phyloP scores from a whole-genome alignment of 2,797 vertebrate genomes.

The Alca torda region DNA sequence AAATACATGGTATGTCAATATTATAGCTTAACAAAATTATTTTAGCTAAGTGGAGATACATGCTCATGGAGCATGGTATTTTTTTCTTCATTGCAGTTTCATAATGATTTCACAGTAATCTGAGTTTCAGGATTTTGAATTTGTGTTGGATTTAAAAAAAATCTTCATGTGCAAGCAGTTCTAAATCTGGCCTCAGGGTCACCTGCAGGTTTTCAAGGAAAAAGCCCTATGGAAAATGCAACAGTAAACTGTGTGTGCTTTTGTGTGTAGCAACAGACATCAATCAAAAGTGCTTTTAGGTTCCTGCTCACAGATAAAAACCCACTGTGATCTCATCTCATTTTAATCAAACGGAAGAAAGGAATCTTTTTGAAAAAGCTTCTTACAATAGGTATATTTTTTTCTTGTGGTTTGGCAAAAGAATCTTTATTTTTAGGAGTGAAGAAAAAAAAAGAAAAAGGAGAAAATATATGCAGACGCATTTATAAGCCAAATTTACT shows the following conservation, averaged over 20 bases:
- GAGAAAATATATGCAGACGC: conserved; percentile 4
- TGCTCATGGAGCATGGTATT: not conserved
- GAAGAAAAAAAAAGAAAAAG: not conserved
- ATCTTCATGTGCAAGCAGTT: not conserved
- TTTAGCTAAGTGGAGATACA: not conserved
- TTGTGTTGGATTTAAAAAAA: not conserved
- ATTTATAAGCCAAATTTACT: not conserved
- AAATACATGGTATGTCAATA: not conserved
- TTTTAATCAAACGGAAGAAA: not conserved
- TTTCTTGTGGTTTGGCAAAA: not conserved
- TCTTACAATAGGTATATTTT: not conserved
- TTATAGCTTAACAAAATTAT: not conserved
- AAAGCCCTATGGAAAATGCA: not conserved
- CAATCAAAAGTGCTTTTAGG: not conserved
- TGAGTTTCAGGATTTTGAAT: not conserved
- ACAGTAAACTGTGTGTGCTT: not conserved
- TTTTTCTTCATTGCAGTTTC: not conserved
- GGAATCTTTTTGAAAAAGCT: not conserved
- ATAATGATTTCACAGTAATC: not conserved
- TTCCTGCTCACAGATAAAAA: not conserved
- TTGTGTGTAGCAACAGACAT: not conserved
- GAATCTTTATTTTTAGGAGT: not conserved
- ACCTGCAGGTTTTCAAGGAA: not conserved
- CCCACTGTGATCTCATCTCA: not conserved
- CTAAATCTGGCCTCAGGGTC: not conserved